A percentile compares a stretch with the other conserved stretches of the same genome.
phyloP scores from a whole-genome alignment of 2,113 vertebrate species.

The Morone chrysops region DNA sequence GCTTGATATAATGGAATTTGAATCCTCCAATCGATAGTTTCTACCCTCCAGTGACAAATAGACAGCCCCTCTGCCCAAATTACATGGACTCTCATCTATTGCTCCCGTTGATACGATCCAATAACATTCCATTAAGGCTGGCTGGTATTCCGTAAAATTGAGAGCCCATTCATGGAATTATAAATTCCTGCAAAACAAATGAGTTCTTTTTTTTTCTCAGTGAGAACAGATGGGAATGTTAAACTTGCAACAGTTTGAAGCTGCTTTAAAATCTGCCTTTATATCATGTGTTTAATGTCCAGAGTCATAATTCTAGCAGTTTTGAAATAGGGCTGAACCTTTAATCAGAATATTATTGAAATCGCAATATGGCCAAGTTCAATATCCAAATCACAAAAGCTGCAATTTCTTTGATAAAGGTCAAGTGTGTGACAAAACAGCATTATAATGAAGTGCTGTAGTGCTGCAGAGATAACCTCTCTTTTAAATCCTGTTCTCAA shows the following conservation, averaged over 20 bases:
- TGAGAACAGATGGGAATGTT: constrained; percentile 33
- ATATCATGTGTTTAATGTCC: not conserved
- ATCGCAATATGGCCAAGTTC: too few relatives aligned
- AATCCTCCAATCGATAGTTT: constrained; percentile 83
- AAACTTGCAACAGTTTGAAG: constrained; percentile 13
- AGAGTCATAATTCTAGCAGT: not conserved
- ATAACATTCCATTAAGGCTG: constrained; percentile 79
- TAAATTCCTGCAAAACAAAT: constrained; percentile 67
- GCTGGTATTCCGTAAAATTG: constrained; percentile 80
- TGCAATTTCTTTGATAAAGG: too few relatives aligned
- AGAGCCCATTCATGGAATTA: constrained; percentile 73
- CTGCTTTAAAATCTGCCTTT: not conserved
- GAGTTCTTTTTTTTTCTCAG: constrained; percentile 7
- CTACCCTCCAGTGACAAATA: constrained; percentile 83
- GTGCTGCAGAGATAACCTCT: too few relatives aligned
- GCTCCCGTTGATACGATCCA: constrained; percentile 79
- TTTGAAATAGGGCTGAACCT: too few relatives aligned
- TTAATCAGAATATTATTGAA: too few relatives aligned
- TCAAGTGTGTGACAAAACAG: too few relatives aligned
- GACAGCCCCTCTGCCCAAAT: constrained; percentile 79
- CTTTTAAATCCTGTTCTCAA: too few relatives aligned
- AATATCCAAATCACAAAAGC: too few relatives aligned
- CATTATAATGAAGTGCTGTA: too few relatives aligned
- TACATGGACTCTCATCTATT: constrained; percentile 76
- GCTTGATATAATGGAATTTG: constrained; percentile 81